A percentile compares a stretch with the other conserved stretches of the same genome.
Conservation (phyloP, 23 tunicate genomes). For the Halocynthia aurantium region DNA sequence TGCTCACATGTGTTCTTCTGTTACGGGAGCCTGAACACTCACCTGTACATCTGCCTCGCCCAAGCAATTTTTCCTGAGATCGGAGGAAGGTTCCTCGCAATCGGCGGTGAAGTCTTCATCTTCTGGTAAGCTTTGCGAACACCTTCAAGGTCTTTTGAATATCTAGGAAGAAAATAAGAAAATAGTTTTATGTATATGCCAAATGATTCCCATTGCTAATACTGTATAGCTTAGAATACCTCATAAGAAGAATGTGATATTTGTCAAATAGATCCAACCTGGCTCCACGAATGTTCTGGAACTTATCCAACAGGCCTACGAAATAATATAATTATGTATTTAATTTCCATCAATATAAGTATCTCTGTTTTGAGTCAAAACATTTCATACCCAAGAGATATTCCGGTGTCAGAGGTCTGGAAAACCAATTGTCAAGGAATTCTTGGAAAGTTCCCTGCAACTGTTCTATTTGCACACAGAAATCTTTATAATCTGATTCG, state of each 20-base stretch:
- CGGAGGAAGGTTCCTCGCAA: constrained; percentile 71
- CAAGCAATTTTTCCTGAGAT: constrained; percentile 70
- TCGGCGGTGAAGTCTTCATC: constrained; percentile 78
- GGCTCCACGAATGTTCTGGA: constrained; percentile 44
- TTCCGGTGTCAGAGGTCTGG: constrained; percentile 49
- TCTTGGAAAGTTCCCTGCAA: constrained; percentile 60
- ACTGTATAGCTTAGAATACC: not conserved
- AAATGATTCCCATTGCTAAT: no score
- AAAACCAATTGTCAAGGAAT: constrained; percentile 54
- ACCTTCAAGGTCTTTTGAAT: constrained; percentile 43
- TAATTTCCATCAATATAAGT: not conserved
- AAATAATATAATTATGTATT: not conserved
- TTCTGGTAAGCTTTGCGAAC: constrained; percentile 75
- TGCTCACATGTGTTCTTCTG: no score
- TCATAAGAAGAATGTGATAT: constrained; percentile 34
- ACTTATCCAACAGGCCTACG: constrained; percentile 31
- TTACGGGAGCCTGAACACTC: not conserved
- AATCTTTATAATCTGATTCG: constrained; percentile 55
- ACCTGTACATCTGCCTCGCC: constrained; percentile 79
- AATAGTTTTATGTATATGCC: no score
- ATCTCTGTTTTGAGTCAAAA: not conserved
- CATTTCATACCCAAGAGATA: constrained; percentile 44
- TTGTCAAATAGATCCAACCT: constrained; percentile 60
- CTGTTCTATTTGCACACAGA: constrained; percentile 49
- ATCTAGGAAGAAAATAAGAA: not conserved